Percentiles rank a stretch among this genome's conserved stretches.
Conservation (phyloP, 2,888 invertebrate genomes). For the Brachyptera risi region DNA sequence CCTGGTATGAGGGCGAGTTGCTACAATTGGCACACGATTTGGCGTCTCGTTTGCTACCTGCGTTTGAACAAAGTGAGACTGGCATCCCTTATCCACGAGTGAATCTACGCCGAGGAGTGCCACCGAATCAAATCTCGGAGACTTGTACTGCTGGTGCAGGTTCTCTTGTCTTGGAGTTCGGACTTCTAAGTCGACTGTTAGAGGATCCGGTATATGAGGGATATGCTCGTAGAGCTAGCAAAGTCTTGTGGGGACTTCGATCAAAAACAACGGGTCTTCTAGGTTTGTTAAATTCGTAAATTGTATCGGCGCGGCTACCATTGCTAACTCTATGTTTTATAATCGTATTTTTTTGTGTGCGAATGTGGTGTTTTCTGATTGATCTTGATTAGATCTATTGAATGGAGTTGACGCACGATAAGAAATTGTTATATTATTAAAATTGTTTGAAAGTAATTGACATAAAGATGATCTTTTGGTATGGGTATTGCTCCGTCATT, state of each 20-base stretch:
- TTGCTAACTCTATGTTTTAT: background rate
- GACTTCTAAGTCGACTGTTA: constrained; percentile 54
- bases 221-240: constrained; percentile 52
- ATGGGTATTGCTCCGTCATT: too few relatives aligned
- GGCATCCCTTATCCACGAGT: constrained; percentile 56
- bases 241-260: constrained; percentile 51
- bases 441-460: too few relatives aligned
- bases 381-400: too few relatives aligned
- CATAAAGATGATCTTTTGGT: too few relatives aligned
- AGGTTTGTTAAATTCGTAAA: constrained; percentile 42
- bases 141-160: constrained; percentile 62
- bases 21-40: constrained; percentile 57
- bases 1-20: constrained; percentile 53
- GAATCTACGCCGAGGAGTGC: constrained; percentile 51
- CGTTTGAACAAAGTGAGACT: constrained; percentile 55
- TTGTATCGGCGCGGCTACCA: background rate
- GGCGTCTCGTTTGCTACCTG: constrained; percentile 53
- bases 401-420: too few relatives aligned
- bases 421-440: too few relatives aligned
- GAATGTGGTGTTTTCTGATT: too few relatives aligned
- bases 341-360: too few relatives aligned
- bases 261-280: constrained; percentile 55
- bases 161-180: constrained; percentile 57
- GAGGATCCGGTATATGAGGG: constrained; percentile 56
- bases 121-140: constrained; percentile 48